Percentiles rank a stretch among this genome's conserved stretches.
Conservation (phyloP, 2,113 vertebrate species). For the Lophotis ruficrista region DNA sequence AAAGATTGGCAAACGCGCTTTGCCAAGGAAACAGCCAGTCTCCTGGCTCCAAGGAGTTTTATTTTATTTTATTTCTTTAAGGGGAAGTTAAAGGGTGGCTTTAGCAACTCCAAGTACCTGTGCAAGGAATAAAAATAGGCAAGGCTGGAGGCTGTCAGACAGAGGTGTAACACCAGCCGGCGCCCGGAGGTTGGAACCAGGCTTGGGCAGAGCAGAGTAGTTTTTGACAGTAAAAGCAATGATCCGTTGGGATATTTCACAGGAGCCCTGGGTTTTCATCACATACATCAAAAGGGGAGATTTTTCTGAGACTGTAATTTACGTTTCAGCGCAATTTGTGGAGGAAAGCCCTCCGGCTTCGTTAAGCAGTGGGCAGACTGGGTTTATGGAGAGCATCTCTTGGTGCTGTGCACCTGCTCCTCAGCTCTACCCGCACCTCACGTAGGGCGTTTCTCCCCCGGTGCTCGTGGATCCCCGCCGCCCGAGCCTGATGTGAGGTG, state of each 20-base stretch:
- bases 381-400: not conserved
- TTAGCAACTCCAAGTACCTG: not conserved
- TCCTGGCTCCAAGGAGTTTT: not conserved
- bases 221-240: not conserved
- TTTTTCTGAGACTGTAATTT: not conserved
- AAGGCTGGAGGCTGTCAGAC: not conserved
- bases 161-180: not conserved
- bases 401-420: not conserved
- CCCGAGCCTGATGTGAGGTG: not conserved
- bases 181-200: not conserved
- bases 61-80: no score
- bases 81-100: not conserved
- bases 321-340: rapidly evolving
- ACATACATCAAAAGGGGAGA: rapidly evolving
- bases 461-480: rapidly evolving
- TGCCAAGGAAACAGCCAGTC: slow-evolving; percentile 13
- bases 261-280: not conserved
- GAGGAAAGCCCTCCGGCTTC: not conserved
- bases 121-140: not conserved
- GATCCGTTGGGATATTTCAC: not conserved
- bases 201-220: not conserved
- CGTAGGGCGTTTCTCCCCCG: rapidly evolving
- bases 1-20: not conserved
- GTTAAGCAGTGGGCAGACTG: no score
- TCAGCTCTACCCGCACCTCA: not conserved